Evolutionary conservation across 2,888 invertebrate genomes (phyloP).

Genomic region (Ethmia dodecea): DNA sequence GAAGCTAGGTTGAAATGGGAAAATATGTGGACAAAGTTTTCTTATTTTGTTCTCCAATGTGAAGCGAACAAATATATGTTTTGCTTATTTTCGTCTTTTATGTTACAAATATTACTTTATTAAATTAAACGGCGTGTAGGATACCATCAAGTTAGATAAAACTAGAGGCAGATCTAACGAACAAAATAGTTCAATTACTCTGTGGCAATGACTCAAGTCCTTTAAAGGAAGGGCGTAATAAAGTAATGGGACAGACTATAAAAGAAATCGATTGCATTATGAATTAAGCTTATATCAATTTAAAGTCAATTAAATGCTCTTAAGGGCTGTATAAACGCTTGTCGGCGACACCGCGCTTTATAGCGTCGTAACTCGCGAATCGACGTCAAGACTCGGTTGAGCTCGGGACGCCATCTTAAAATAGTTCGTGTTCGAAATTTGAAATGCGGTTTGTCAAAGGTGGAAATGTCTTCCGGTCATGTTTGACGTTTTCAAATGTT

Average conservation of each 20-base stretch:
- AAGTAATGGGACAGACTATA: conserved; percentile 8
- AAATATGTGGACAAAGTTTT: conserved; percentile 2
- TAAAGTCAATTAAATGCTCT: conserved; percentile 44
- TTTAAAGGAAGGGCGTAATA: conserved; percentile 5
- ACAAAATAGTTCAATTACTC: conserved; percentile 7
- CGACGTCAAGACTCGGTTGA: conserved; percentile 45
- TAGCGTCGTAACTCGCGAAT: conserved; percentile 54
- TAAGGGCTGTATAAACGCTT: conserved; percentile 40
- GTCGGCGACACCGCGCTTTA: conserved; percentile 51
- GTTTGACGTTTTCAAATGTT: conserved; percentile 33
- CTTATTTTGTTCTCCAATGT: too few relatives aligned
- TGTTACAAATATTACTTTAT: too few relatives aligned
- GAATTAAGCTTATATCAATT: conserved; percentile 43
- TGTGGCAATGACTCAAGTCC: conserved; percentile 10
- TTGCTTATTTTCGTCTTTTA: too few relatives aligned
- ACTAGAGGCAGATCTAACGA: not conserved
- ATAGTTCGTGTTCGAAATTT: conserved; percentile 45
- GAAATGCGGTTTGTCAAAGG: conserved; percentile 20
- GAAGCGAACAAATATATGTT: too few relatives aligned
- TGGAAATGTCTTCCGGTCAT: conserved; percentile 35
- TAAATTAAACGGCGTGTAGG: too few relatives aligned
- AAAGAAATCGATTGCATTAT: conserved; percentile 15
- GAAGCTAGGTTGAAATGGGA: conserved; percentile 1
- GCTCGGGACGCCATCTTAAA: conserved; percentile 52
- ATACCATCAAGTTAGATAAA: conserved; percentile 7